phyloP scores from a whole-genome alignment of 2,113 vertebrate genomes.

The Lagopus leucura region DNA sequence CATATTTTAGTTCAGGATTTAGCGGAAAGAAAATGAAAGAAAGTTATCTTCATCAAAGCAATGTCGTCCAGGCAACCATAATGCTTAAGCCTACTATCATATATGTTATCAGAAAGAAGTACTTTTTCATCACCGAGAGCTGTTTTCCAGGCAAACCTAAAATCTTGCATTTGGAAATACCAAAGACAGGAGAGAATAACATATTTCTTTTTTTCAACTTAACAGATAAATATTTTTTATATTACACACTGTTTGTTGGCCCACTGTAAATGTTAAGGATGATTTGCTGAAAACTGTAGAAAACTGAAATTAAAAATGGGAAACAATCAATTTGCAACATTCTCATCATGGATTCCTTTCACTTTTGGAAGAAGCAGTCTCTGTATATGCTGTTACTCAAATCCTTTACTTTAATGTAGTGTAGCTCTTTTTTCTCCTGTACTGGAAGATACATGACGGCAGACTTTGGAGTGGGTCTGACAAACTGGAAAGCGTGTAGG shows the following conservation, averaged over 20 bases:
- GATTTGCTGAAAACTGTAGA: not conserved
- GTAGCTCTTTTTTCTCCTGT: not conserved
- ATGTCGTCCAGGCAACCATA: not conserved
- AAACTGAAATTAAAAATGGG: accelerated
- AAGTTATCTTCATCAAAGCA: not conserved
- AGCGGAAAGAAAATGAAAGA: not conserved
- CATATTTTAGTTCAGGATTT: not conserved
- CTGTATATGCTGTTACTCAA: not conserved
- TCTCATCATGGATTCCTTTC: not conserved
- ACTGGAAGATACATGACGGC: not conserved
- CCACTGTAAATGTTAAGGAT: not conserved
- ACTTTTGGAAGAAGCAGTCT: not conserved
- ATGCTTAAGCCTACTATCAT: not conserved
- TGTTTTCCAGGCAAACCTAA: not conserved
- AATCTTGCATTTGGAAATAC: not conserved
- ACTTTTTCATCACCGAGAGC: not conserved
- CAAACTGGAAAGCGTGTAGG: not conserved
- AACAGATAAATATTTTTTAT: not conserved
- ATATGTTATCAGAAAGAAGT: not conserved
- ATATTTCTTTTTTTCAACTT: not conserved
- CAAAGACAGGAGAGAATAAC: not conserved
- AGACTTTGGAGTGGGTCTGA: not conserved
- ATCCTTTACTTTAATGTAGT: not conserved
- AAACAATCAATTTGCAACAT: not conserved
- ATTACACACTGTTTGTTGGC: not conserved